A percentile compares a stretch with the other conserved stretches of the same genome.
Evolutionary conservation across 2,797 vertebrate genomes (phyloP).

Genomic region (Platyrinchus mystaceus): DNA sequence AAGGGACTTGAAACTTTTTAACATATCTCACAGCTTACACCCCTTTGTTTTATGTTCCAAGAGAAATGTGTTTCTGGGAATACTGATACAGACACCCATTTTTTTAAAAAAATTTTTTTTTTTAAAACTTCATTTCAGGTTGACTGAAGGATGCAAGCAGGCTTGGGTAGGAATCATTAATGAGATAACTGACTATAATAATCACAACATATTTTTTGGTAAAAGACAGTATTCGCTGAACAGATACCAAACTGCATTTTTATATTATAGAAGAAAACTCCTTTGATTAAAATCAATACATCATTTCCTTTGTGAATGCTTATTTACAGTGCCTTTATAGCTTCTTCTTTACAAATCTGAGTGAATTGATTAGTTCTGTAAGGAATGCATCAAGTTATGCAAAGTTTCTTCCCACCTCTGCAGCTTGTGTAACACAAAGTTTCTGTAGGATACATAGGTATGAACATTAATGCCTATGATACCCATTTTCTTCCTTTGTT

Average conservation of each 20-base stretch:
- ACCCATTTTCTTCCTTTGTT: neutral
- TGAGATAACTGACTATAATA: neutral
- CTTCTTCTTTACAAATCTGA: neutral
- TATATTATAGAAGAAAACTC: neutral
- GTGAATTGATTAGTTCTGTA: neutral
- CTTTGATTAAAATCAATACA: conserved; percentile 10
- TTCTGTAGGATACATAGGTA: neutral
- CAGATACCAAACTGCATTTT: neutral
- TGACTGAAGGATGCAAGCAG: neutral
- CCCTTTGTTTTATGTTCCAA: neutral
- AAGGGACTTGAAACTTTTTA: conserved; percentile 16
- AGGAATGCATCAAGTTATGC: neutral
- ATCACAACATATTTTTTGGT: neutral
- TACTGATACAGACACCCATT: neutral
- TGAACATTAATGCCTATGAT: neutral
- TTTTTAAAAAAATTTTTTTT: neutral
- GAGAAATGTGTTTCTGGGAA: neutral
- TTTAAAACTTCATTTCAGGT: neutral
- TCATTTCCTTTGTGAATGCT: neutral
- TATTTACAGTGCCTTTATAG: neutral
- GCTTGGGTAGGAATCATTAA: neutral
- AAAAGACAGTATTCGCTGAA: neutral
- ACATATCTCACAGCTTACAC: neutral
- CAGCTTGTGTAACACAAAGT: neutral
- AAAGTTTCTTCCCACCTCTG: neutral